Conservation (phyloP, 1,140 invertebrate genomes). For the Paramacrobiotus metropolitanus region DNA sequence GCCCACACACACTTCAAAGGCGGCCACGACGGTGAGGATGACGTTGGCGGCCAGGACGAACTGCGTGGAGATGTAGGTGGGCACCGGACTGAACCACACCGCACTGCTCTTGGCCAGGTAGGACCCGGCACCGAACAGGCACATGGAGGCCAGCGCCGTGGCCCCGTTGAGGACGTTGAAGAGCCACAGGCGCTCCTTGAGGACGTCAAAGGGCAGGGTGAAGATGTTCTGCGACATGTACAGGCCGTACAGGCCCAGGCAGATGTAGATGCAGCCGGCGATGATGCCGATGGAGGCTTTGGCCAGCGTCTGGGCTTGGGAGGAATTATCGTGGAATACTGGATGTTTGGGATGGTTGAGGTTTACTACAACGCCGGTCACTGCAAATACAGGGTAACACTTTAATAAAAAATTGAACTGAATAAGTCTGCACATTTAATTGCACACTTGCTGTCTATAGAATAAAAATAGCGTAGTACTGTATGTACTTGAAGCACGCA, state of each 20-base stretch:
- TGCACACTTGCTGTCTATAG: no score
- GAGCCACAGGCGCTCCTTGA: background rate
- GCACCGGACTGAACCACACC: background rate
- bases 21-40: background rate
- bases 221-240: slow-evolving; percentile 1
- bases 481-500: no score
- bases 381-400: background rate
- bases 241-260: background rate
- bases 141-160: background rate
- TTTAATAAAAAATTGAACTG: no score
- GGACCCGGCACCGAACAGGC: background rate
- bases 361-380: background rate
- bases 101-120: background rate
- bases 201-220: background rate
- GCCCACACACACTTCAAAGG: background rate
- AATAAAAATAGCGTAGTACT: no score
- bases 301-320: background rate
- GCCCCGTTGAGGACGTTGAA: slow-evolving; percentile 1
- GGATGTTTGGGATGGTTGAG: background rate
- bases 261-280: background rate
- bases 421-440: no score
- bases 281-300: background rate
- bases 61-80: background rate
- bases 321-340: background rate
- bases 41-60: background rate